Percentiles rank a stretch among this genome's conserved stretches.
Evolutionary conservation across 2,888 invertebrate genomes (phyloP).

Genomic region (Apocheima hispidaria): DNA sequence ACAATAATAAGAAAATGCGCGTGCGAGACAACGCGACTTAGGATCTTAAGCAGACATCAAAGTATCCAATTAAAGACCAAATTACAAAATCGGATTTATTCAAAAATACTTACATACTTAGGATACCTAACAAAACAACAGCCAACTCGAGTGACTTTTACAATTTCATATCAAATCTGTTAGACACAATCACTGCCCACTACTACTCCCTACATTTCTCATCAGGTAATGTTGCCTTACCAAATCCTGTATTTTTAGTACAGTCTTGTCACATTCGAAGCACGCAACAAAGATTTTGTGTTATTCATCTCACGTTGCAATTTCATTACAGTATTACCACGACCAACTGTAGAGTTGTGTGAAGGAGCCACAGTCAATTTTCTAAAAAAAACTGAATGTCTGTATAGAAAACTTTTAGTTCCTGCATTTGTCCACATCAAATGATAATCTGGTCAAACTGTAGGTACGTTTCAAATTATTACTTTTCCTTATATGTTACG

Average conservation of each 20-base stretch:
- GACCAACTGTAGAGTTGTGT: too few relatives aligned
- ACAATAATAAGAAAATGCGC: too few relatives aligned
- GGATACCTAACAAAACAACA: not conserved
- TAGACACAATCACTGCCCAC: too few relatives aligned
- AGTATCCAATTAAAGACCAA: not conserved
- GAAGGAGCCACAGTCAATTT: not conserved
- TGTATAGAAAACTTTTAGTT: not conserved
- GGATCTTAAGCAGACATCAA: not conserved
- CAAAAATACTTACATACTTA: not conserved
- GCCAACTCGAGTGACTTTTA: not conserved
- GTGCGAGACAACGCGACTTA: too few relatives aligned
- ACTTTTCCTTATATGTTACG: constrained; percentile 17
- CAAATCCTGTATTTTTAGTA: not conserved
- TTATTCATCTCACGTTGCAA: constrained; percentile 3
- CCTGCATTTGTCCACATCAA: not conserved
- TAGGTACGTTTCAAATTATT: constrained; percentile 6
- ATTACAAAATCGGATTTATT: not conserved
- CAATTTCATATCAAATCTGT: too few relatives aligned
- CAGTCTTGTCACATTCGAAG: not conserved
- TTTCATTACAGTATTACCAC: not conserved
- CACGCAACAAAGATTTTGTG: constrained; percentile 4
- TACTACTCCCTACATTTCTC: too few relatives aligned
- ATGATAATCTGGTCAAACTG: not conserved
- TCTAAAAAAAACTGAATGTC: not conserved
- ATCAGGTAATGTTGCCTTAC: too few relatives aligned